A percentile compares a stretch with the other conserved stretches of the same genome.
Evolutionary conservation across 1,140 invertebrate species (phyloP).

Genomic region (Cotesia glomerata): DNA sequence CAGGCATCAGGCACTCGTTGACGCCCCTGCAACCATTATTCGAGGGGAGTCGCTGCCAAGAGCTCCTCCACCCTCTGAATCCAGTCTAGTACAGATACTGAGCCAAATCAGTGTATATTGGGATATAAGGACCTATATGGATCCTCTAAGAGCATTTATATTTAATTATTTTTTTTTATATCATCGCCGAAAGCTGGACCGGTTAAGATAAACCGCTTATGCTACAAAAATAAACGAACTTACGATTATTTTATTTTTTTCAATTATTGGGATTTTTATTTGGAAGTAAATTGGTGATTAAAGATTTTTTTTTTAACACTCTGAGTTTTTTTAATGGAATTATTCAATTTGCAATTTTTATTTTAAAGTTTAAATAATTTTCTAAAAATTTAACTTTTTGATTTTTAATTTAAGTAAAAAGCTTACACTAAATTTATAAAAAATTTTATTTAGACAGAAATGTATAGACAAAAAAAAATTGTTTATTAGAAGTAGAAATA

Average conservation of each 20-base stretch:
- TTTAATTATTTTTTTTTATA: slow-evolving; percentile 20
- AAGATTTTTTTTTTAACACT: no score
- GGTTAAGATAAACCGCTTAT: slow-evolving; percentile 30
- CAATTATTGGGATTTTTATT: not conserved
- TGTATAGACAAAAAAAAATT: no score
- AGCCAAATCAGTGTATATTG: not conserved
- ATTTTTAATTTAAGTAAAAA: no score
- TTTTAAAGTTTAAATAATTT: no score
- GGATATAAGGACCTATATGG: slow-evolving; percentile 1
- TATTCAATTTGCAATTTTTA: no score
- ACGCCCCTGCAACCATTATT: slow-evolving; percentile 26
- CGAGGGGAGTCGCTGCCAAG: not conserved
- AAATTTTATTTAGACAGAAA: no score
- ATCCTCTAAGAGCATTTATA: slow-evolving; percentile 19
- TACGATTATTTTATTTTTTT: slow-evolving; percentile 26
- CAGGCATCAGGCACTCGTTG: slow-evolving; percentile 27
- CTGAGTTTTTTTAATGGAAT: no score
- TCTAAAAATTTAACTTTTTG: no score
- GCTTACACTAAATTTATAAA: no score
- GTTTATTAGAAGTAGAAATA: no score
- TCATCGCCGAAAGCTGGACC: slow-evolving; percentile 10
- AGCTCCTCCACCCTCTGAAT: not conserved
- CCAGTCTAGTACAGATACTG: no score
- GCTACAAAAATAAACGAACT: not conserved
- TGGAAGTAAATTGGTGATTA: not conserved